phyloP scores from a whole-genome alignment of 2,888 invertebrate genomes.

The Philereme vetulata region DNA sequence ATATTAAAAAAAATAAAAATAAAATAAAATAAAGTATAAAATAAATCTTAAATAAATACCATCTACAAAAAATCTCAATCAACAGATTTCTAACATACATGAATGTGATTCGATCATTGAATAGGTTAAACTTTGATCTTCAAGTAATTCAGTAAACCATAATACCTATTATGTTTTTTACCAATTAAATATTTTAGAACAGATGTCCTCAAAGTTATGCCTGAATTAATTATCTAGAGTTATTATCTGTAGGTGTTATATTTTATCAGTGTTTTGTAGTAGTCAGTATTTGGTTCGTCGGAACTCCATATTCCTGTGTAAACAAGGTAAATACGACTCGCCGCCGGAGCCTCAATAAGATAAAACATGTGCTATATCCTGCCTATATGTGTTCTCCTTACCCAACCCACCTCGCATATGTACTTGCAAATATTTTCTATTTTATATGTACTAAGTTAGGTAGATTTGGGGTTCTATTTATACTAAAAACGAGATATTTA shows the following conservation, averaged over 20 bases:
- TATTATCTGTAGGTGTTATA: neutral
- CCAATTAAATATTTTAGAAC: no score
- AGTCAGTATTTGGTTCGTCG: constrained; percentile 49
- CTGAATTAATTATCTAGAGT: neutral
- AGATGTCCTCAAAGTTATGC: no score
- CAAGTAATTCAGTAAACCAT: no score
- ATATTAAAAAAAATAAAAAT: no score
- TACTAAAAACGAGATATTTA: no score
- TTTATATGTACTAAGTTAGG: constrained; percentile 33
- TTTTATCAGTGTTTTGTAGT: constrained; percentile 10
- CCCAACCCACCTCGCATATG: constrained; percentile 23
- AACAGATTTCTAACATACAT: no score
- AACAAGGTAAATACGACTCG: constrained; percentile 67
- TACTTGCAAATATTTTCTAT: constrained; percentile 33
- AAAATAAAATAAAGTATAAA: no score
- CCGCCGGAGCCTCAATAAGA: constrained; percentile 74
- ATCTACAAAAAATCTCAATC: no score
- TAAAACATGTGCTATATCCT: constrained; percentile 73
- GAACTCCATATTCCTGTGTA: constrained; percentile 50
- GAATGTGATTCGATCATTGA: no score
- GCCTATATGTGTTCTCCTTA: constrained; percentile 60
- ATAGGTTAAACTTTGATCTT: no score
- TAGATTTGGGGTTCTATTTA: constrained; percentile 11
- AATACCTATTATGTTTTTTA: no score
- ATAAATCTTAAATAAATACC: no score